phyloP scores from a whole-genome alignment of 2,113 vertebrate genomes.

The Epinephelus moara region DNA sequence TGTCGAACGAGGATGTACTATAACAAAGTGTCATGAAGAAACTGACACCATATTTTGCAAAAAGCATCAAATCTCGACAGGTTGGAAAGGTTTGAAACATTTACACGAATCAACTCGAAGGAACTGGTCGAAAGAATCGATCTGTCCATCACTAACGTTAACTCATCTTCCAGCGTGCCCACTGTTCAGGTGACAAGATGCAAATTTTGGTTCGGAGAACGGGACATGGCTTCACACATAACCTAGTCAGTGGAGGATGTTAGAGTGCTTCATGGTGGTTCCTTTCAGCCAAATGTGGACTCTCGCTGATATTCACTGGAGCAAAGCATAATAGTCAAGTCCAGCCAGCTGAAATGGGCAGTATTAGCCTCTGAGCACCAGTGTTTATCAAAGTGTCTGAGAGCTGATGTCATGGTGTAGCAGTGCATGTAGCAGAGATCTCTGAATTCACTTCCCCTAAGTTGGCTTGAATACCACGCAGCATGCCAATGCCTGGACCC shows the following conservation, averaged over 20 bases:
- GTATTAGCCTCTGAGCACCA: conserved; percentile 38
- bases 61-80: too few species aligned
- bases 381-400: conserved; percentile 69
- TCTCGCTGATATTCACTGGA: conserved; percentile 15
- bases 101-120: too few species aligned
- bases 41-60: too few species aligned
- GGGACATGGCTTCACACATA: background rate
- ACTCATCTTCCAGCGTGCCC: background rate
- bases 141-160: too few species aligned
- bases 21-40: too few species aligned
- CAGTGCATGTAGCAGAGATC: conserved; percentile 31
- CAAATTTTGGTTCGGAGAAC: background rate
- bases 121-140: too few species aligned
- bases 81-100: too few species aligned
- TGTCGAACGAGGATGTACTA: too few species aligned
- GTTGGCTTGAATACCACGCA: conserved; percentile 11
- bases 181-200: background rate
- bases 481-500: background rate
- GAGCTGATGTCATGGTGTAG: conserved; percentile 64
- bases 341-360: conserved; percentile 43
- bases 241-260: background rate
- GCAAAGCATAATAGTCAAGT: conserved; percentile 19
- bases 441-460: conserved; percentile 13
- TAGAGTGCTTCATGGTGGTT: background rate
- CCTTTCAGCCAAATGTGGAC: conserved; percentile 14